Evolutionary conservation across 2,888 invertebrate genomes (phyloP).

Genomic region (Stenoptilia bipunctidactyla): DNA sequence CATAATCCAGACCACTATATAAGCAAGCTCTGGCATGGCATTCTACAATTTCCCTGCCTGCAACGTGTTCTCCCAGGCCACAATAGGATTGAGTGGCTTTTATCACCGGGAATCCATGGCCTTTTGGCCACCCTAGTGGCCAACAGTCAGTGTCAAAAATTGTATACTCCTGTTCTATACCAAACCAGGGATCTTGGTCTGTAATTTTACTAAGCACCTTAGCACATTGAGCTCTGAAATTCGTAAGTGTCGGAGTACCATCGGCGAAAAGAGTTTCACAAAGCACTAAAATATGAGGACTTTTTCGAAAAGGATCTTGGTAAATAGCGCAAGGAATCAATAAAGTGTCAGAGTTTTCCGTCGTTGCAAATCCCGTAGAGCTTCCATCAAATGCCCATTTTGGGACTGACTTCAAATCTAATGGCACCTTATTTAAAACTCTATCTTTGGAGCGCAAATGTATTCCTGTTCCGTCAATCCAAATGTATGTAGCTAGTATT

Average conservation of each 20-base stretch:
- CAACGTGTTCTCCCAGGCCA: constrained; percentile 94
- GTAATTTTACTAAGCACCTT: constrained; percentile 78
- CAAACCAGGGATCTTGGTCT: constrained; percentile 87
- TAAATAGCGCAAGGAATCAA: constrained; percentile 91
- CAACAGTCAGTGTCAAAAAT: constrained; percentile 87
- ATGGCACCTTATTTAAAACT: constrained; percentile 73
- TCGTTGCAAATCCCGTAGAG: constrained; percentile 88
- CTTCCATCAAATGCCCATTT: constrained; percentile 95
- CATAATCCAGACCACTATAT: constrained; percentile 92
- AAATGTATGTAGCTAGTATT: constrained; percentile 78
- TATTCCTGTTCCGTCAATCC: constrained; percentile 85
- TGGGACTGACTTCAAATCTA: constrained; percentile 67
- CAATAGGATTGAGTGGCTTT: constrained; percentile 93
- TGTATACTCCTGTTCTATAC: constrained; percentile 93
- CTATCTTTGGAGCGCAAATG: constrained; percentile 77
- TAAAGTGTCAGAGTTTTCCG: constrained; percentile 88
- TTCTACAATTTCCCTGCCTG: constrained; percentile 93
- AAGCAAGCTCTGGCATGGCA: constrained; percentile 86
- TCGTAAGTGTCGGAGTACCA: constrained; percentile 78
- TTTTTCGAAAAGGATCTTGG: constrained; percentile 89
- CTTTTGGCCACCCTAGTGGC: constrained; percentile 94
- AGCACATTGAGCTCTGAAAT: constrained; percentile 78
- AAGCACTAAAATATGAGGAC: constrained; percentile 88
- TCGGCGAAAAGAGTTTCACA: constrained; percentile 85
- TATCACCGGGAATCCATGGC: constrained; percentile 87